These are phyloP conservation scores for Linepithema humile DNA, from an alignment of 1,140 invertebrate species.

Conservation along the genomic window DNA sequence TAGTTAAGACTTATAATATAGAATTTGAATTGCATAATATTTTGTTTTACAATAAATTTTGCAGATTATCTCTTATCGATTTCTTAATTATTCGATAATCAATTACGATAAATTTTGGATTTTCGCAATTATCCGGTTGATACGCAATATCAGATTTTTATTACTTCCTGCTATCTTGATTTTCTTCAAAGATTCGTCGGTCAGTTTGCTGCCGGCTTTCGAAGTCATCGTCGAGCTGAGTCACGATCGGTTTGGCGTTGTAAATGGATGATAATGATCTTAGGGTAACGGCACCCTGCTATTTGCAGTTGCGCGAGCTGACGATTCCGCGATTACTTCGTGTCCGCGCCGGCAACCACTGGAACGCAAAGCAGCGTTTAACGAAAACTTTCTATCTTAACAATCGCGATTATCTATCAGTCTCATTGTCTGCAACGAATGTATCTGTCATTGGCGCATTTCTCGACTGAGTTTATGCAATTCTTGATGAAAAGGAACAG, in stretches of 20 bases:
- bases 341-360: background rate
- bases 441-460: constrained; percentile 32
- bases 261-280: constrained; percentile 22
- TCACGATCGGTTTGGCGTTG: background rate
- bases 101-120: background rate
- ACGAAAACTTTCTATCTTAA: constrained; percentile 26
- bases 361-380: background rate
- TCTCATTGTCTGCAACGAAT: background rate
- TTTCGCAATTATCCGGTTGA: background rate
- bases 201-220: background rate
- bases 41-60: background rate
- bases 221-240: background rate
- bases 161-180: background rate
- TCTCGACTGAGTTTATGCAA: background rate
- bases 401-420: constrained; percentile 8
- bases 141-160: background rate
- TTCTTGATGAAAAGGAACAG: background rate
- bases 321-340: constrained; percentile 18
- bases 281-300: background rate
- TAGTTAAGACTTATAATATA: background rate
- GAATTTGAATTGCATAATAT: background rate
- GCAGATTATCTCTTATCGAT: too few relatives aligned
- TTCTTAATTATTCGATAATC: background rate
- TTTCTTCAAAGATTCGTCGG: background rate
- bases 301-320: constrained; percentile 26